Percentiles rank a stretch among this genome's conserved stretches.
phyloP scores from a whole-genome alignment of 2,113 vertebrate genomes.

The Ochotona curzoniae region DNA sequence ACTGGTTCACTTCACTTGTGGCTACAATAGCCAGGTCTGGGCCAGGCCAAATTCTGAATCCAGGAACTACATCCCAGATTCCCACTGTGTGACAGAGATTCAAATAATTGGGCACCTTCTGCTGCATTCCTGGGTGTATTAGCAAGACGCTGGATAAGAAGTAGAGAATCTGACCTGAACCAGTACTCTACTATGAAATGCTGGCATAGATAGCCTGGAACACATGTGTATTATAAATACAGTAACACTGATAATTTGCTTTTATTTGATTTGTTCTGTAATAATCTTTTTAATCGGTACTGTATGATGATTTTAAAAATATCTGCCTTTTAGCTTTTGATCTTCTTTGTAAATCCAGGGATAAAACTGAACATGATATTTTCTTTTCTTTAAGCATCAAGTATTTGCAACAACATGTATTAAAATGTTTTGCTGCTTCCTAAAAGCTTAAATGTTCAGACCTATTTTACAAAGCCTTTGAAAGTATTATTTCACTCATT shows the following conservation, averaged over 20 bases:
- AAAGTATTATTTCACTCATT: not conserved
- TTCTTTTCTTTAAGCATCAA: constrained; percentile 22
- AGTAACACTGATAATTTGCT: not conserved
- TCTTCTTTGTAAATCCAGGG: not conserved
- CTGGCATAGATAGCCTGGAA: too few species aligned
- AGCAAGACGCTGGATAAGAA: too few species aligned
- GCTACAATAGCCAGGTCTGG: too few species aligned
- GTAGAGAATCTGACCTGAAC: too few species aligned
- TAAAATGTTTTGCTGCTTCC: not conserved
- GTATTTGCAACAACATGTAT: not conserved
- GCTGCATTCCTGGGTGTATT: too few species aligned
- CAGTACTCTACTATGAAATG: too few species aligned
- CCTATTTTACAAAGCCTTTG: not conserved
- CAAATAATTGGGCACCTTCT: too few species aligned
- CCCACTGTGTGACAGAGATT: too few species aligned
- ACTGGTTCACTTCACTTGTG: too few species aligned
- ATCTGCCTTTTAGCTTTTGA: not conserved
- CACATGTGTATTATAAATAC: not conserved
- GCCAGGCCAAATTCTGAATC: too few species aligned
- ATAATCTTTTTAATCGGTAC: not conserved
- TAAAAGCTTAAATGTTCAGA: not conserved
- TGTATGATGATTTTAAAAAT: not conserved
- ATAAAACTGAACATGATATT: not conserved
- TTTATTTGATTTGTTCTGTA: not conserved
- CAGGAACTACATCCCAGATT: too few species aligned